Percentiles rank a stretch among this genome's conserved stretches.
These are phyloP conservation scores for Cosmopolites sordidus DNA, from an alignment of 2,888 invertebrate genomes.

Conservation along the genomic window DNA sequence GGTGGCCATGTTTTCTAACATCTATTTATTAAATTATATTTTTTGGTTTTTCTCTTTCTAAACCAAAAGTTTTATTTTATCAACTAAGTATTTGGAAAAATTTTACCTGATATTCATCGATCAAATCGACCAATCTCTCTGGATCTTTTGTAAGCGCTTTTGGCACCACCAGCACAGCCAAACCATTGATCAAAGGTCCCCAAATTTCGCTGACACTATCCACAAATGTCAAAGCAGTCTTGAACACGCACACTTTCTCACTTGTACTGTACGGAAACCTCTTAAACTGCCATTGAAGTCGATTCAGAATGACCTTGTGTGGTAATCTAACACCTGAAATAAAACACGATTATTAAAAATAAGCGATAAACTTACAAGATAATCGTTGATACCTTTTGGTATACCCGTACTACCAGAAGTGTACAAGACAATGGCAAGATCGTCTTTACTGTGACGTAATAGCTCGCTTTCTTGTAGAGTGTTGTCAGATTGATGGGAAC, in stretches of 20 bases:
- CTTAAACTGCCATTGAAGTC: conserved; percentile 84
- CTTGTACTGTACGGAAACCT: conserved; percentile 67
- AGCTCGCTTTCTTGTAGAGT: conserved; percentile 30
- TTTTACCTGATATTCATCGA: conserved; percentile 66
- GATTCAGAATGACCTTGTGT: conserved; percentile 73
- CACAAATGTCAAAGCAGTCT: conserved; percentile 87
- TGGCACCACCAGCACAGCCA: conserved; percentile 69
- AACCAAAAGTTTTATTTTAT: neutral
- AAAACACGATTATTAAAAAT: conserved; percentile 2
- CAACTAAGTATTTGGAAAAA: too few species aligned
- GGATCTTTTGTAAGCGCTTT: conserved; percentile 73
- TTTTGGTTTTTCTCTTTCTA: neutral
- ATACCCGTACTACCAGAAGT: conserved; percentile 88
- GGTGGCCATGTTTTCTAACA: too few species aligned
- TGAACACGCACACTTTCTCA: conserved; percentile 75
- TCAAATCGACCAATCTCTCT: conserved; percentile 62
- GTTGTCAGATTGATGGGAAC: conserved; percentile 44
- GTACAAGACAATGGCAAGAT: conserved; percentile 70
- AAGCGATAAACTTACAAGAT: conserved; percentile 11
- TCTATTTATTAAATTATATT: too few species aligned
- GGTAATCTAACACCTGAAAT: conserved; percentile 71
- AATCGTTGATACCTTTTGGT: conserved; percentile 65
- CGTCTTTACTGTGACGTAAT: conserved; percentile 46
- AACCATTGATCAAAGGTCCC: conserved; percentile 73
- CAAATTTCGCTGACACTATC: conserved; percentile 87